Base-by-base conservation (phyloP, 2,113 vertebrate genomes). In the Helogale parvula region DNA sequence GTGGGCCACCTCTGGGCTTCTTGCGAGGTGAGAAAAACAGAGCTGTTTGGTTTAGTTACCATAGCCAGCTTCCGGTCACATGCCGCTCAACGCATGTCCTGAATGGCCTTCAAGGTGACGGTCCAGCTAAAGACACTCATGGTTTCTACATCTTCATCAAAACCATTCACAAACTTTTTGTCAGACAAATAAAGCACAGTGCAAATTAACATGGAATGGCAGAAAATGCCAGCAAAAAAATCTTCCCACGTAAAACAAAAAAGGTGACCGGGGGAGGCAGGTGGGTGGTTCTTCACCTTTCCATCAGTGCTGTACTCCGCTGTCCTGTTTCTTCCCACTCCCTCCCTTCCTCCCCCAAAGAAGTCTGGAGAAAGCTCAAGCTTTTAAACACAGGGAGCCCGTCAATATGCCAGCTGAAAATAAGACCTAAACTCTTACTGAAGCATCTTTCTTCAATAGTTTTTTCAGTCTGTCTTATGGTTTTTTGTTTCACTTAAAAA, bases 241-340 rank as follows among this genome's bases (percentile, higher is more conserved):
- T 80, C 74, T 91, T 72, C 90, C 66, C 80, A 79, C 21, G n/a
- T 41, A 76, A 60, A 86, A 69, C 47, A 69, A 77, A 94, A 92
- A 76, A 83, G 57, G 23, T 9, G 66, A 63, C 57, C 57, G 15
- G 8, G 17, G 19, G 14, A 1, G 45, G 11, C 4, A 47, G 15
- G 57, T 29, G 54, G 72, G 17, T 25, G 19, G 33, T 14, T n/a
- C 29, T 31, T 65, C 83, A 66, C 54, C 60, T 66, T 87, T 74
- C 45, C 27, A 72, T 45, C 50, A 69, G 41, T 74, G 12, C 47
- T 69, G n/a, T 6, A 57, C n/a, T 57, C 23, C 33, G 52, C 15
- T 50, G 66, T 60, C 38, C 71, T 80, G 31, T 10, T 76, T 80
- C 83, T 81, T 80, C n/a, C 35, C 68, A 81, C 47, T 19, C 65